Percentiles rank a stretch among this genome's conserved stretches.
Evolutionary conservation across 2,797 vertebrate species (phyloP).

Genomic region (Hylomyscus alleni): DNA sequence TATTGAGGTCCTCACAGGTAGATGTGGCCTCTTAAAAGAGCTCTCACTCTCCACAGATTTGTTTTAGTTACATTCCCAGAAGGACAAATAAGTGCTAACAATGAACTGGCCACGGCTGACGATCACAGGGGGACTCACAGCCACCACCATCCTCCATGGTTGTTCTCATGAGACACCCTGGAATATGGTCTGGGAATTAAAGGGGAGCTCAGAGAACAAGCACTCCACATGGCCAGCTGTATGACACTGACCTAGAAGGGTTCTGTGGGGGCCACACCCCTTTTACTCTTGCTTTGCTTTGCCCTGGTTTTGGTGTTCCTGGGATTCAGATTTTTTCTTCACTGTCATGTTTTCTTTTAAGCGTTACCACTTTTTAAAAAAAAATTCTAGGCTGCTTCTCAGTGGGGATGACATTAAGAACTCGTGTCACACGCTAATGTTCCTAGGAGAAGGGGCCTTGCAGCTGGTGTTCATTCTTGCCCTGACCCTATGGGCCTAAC

Average conservation of each 20-base stretch:
- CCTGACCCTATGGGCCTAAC: background rate
- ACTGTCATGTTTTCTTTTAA: background rate
- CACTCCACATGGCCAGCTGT: accelerated
- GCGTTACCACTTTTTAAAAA: background rate
- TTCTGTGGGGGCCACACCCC: background rate
- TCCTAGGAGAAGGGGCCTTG: background rate
- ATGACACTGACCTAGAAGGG: accelerated
- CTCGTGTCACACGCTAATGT: background rate
- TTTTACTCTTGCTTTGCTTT: background rate
- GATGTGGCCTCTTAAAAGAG: background rate
- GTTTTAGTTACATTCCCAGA: background rate
- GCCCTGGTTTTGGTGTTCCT: background rate
- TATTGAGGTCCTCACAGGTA: no score
- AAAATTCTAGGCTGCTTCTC: background rate
- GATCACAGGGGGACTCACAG: background rate
- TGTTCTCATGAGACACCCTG: background rate
- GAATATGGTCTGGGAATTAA: no score
- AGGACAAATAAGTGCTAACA: background rate
- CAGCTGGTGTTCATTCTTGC: background rate
- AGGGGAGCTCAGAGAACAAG: accelerated
- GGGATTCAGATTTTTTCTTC: background rate
- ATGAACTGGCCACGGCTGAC: accelerated
- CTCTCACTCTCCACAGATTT: background rate
- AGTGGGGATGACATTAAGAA: background rate
- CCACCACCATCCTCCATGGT: accelerated